Conservation (phyloP, 2,113 vertebrate genomes). For the Microcebus murinus region DNA sequence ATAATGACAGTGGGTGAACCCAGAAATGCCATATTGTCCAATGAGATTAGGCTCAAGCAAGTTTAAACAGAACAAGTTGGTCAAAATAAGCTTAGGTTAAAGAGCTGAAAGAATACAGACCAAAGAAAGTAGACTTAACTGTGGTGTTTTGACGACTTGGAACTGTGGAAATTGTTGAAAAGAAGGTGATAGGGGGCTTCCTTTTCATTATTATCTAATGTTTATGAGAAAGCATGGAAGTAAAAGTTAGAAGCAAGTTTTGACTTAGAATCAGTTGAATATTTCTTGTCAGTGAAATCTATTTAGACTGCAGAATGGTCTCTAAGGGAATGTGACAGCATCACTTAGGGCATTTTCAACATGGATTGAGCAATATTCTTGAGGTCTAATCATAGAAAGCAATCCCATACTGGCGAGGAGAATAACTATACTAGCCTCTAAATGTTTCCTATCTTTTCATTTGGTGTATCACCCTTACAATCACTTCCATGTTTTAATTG, state of each 20-base stretch:
- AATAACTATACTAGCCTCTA: neutral
- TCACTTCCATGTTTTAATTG: neutral
- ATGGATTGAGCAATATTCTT: conserved; percentile 32
- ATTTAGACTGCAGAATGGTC: neutral
- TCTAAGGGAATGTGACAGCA: neutral
- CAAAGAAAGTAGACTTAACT: neutral
- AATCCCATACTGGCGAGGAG: conserved; percentile 4
- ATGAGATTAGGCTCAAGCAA: neutral
- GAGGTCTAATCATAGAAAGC: conserved; percentile 21
- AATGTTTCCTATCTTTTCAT: conserved; percentile 38
- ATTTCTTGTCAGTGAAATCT: neutral
- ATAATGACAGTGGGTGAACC: neutral
- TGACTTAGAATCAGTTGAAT: conserved; percentile 18
- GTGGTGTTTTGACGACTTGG: neutral
- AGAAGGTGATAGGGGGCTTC: neutral
- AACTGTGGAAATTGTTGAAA: neutral
- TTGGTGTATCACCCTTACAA: neutral
- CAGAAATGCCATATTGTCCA: neutral
- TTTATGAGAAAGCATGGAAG: neutral
- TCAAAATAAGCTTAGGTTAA: conserved; percentile 2
- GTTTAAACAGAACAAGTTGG: conserved; percentile 9
- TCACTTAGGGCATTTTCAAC: conserved; percentile 32
- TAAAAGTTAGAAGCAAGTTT: conserved; percentile 1
- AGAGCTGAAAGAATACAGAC: neutral
- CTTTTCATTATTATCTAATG: conserved; percentile 4